Evolutionary conservation across 2,113 vertebrate species (phyloP).

Genomic region (Irena cyanogastra): DNA sequence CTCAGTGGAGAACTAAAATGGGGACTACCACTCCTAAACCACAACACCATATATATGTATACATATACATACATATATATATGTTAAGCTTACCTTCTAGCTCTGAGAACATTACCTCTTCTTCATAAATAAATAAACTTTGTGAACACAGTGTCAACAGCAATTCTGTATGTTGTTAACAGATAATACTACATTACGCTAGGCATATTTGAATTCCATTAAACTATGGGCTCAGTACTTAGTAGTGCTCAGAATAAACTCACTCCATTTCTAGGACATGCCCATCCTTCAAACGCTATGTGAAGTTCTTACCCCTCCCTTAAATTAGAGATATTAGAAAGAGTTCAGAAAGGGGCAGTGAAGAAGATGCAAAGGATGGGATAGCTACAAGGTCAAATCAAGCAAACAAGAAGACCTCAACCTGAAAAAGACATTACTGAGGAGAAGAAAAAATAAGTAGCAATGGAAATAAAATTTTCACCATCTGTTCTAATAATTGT

Average conservation of each 20-base stretch:
- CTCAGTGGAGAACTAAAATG: background rate
- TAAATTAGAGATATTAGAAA: background rate
- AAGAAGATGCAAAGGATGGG: background rate
- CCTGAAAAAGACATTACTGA: background rate
- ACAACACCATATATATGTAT: background rate
- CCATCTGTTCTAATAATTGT: background rate
- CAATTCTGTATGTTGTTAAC: background rate
- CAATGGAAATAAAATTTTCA: background rate
- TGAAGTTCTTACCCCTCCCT: background rate
- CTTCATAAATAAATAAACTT: background rate
- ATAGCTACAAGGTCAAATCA: background rate
- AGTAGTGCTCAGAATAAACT: background rate
- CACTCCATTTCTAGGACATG: background rate
- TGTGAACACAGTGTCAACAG: background rate
- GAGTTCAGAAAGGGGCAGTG: background rate
- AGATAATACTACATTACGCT: background rate
- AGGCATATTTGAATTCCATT: background rate
- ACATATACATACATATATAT: background rate
- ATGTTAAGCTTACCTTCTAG: background rate
- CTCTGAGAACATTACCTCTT: background rate
- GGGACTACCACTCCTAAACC: background rate
- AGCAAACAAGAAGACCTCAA: background rate
- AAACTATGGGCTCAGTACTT: background rate
- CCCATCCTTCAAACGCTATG: background rate
- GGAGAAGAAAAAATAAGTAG: background rate